phyloP scores from a whole-genome alignment of 2,888 invertebrate genomes.

The Tenthredo distinguenda region DNA sequence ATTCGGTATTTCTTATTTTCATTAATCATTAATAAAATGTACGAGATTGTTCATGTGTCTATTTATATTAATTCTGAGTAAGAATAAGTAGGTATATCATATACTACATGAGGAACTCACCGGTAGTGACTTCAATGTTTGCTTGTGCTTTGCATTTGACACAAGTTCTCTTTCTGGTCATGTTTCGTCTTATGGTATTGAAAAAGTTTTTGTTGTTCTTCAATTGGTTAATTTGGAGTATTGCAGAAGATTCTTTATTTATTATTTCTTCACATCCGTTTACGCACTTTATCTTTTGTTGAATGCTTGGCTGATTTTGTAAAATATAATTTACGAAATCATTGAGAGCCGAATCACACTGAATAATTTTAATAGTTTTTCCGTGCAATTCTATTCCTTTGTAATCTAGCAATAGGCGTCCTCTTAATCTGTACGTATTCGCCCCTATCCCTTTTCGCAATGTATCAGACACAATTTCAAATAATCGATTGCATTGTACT shows the following conservation, averaged over 20 bases:
- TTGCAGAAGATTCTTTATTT: not conserved
- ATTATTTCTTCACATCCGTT: not conserved
- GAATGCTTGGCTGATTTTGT: not conserved
- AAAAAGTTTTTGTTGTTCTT: constrained; percentile 8
- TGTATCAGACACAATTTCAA: not conserved
- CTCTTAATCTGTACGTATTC: not conserved
- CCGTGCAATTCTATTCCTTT: not conserved
- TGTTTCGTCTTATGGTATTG: not conserved
- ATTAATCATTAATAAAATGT: no score
- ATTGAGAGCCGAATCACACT: constrained; percentile 20
- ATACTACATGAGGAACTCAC: not conserved
- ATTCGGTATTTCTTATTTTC: no score
- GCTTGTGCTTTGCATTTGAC: not conserved
- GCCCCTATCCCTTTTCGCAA: not conserved
- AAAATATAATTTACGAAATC: not conserved
- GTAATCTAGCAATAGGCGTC: not conserved
- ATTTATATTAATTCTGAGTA: no score
- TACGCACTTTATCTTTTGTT: not conserved
- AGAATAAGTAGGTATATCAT: no score
- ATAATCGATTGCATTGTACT: not conserved
- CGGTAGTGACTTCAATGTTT: not conserved
- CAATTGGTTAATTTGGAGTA: not conserved
- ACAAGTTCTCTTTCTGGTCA: not conserved
- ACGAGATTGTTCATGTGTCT: no score
- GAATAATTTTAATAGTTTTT: not conserved